Evolutionary conservation across 2,888 invertebrate species (phyloP).

Genomic region (Thymelicus sylvestris): DNA sequence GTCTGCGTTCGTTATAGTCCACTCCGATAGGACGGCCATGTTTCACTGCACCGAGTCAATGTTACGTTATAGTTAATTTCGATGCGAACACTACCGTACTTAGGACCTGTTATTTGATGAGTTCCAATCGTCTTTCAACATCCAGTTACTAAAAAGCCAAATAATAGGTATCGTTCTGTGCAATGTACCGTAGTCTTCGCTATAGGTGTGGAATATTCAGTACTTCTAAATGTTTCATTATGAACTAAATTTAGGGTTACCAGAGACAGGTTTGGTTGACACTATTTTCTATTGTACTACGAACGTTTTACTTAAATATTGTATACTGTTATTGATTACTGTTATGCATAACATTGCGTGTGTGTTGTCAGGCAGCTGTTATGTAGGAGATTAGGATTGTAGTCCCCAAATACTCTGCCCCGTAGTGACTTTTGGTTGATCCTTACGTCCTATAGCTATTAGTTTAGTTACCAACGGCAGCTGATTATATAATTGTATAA

Average conservation of each 20-base stretch:
- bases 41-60: conserved; percentile 47
- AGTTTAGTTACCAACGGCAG: conserved; percentile 63
- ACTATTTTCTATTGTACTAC: conserved; percentile 33
- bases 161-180: conserved; percentile 45
- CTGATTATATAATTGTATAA: conserved; percentile 61
- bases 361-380: conserved; percentile 72
- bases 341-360: conserved; percentile 58
- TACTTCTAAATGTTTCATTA: conserved; percentile 47
- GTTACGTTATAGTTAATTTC: conserved; percentile 30
- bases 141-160: conserved; percentile 40
- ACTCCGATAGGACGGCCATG: conserved; percentile 15
- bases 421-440: conserved; percentile 35
- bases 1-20: conserved; percentile 41
- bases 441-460: conserved; percentile 17
- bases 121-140: background rate
- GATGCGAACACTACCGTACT: conserved; percentile 18
- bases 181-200: conserved; percentile 46
- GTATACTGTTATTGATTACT: conserved; percentile 23
- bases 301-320: conserved; percentile 34
- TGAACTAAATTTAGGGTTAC: conserved; percentile 45
- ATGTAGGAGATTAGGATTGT: conserved; percentile 62
- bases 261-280: conserved; percentile 51
- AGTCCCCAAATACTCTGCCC: conserved; percentile 47
- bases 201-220: conserved; percentile 40
- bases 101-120: conserved; percentile 21